phyloP scores from a whole-genome alignment of 2,113 vertebrate genomes.

The Prinia subflava region DNA sequence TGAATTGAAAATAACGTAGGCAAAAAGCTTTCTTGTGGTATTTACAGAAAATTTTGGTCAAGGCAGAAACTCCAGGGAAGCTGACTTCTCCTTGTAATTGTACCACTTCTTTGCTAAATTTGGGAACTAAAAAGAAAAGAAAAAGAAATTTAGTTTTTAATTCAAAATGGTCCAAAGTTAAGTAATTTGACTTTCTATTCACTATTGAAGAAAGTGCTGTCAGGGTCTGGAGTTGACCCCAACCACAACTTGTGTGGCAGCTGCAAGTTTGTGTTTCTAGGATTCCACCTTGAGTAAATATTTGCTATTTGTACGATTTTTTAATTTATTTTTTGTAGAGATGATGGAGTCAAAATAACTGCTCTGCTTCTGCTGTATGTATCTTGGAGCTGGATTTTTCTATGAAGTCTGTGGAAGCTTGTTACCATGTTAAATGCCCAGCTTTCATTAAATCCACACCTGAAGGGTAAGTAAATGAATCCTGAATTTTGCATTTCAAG shows the following conservation, averaged over 20 bases:
- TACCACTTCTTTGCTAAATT: background rate
- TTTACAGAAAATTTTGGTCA: background rate
- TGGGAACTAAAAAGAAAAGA: background rate
- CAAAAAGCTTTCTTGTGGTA: background rate
- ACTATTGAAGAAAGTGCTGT: background rate
- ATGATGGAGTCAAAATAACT: background rate
- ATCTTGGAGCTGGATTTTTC: background rate
- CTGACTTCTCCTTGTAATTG: background rate
- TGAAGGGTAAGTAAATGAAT: constrained; percentile 24
- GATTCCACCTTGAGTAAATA: background rate
- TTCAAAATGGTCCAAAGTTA: background rate
- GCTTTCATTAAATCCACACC: constrained; percentile 12
- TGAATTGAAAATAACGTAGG: background rate
- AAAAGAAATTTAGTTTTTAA: background rate
- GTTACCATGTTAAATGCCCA: background rate
- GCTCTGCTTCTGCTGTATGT: background rate
- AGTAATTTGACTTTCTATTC: background rate
- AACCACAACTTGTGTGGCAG: background rate
- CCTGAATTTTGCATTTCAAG: background rate
- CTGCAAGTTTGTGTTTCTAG: background rate
- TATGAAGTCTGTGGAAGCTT: background rate
- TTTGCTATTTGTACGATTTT: background rate
- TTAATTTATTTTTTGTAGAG: background rate
- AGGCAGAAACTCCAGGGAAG: background rate
- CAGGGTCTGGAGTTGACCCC: background rate